Percentiles rank a stretch among this genome's conserved stretches.
Conservation (phyloP, 2,797 vertebrate genomes). For the Cossypha caffra region DNA sequence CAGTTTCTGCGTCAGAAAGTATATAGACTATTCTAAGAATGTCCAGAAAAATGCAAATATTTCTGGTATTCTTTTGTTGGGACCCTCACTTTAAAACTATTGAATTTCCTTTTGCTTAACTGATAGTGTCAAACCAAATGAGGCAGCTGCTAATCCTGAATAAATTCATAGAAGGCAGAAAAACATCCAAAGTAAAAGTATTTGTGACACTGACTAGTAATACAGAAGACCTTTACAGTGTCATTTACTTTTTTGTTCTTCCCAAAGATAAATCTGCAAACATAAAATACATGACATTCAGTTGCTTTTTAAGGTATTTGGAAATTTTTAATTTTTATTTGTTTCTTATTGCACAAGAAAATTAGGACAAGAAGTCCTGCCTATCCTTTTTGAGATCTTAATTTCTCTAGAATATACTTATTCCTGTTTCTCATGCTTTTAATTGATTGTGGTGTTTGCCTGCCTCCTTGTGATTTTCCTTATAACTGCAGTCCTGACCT, state of each 20-base stretch:
- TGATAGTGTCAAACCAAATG: background rate
- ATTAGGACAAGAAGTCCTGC: background rate
- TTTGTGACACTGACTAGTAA: background rate
- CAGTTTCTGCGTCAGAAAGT: background rate
- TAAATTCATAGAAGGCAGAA: background rate
- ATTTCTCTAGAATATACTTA: background rate
- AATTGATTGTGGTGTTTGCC: background rate
- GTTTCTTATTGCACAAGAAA: background rate
- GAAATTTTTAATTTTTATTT: background rate
- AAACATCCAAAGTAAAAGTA: background rate
- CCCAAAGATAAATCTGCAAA: background rate
- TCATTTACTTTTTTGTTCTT: background rate
- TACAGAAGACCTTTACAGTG: background rate
- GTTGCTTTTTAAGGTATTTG: background rate
- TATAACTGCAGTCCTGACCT: constrained; percentile 18
- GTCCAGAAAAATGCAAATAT: background rate
- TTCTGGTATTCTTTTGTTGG: background rate
- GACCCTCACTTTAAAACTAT: background rate
- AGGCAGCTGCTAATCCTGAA: background rate
- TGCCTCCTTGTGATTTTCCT: constrained; percentile 65
- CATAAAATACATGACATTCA: background rate
- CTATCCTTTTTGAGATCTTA: background rate
- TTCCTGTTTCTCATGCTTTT: background rate
- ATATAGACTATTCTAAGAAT: background rate
- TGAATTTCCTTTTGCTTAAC: background rate